phyloP scores from a whole-genome alignment of 2,113 vertebrate genomes.

The Platichthys flesus region DNA sequence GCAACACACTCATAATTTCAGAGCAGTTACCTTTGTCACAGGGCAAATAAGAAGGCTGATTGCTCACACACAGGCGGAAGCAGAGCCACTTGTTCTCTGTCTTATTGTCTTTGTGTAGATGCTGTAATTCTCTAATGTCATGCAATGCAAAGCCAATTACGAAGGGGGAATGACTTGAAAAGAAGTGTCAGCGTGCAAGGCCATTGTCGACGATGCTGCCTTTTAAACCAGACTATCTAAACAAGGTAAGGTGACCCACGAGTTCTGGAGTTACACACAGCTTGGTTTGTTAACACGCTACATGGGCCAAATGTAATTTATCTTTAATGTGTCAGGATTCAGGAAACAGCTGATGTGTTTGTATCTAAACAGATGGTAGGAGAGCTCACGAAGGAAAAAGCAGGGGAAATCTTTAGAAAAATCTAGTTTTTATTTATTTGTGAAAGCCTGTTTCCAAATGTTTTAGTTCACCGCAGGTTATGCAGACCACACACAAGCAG shows the following conservation, averaged over 20 bases:
- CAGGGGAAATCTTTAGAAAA: not conserved
- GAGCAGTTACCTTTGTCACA: constrained; percentile 67
- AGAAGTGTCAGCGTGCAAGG: constrained; percentile 57
- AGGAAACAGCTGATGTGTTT: constrained; percentile 22
- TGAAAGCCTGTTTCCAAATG: not conserved
- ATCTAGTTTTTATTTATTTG: not conserved
- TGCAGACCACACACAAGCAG: not conserved
- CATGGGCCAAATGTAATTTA: constrained; percentile 57
- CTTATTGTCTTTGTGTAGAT: constrained; percentile 49
- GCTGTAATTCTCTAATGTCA: constrained; percentile 59
- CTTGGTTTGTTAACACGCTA: constrained; percentile 46
- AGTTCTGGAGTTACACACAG: constrained; percentile 67
- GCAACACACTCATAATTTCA: constrained; percentile 62
- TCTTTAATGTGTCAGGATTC: constrained; percentile 51
- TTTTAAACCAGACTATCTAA: constrained; percentile 78
- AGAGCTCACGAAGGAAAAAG: not conserved
- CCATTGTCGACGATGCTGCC: constrained; percentile 72
- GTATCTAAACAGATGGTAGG: not conserved
- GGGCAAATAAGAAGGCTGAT: constrained; percentile 62
- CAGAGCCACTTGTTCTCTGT: constrained; percentile 43
- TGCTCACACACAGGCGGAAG: constrained; percentile 39
- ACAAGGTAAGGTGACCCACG: constrained; percentile 81
- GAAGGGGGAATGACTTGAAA: constrained; percentile 60
- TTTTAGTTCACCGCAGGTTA: not conserved
- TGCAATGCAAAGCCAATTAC: constrained; percentile 68